Conservation (phyloP, 1,140 invertebrate species). For the Chironomus striatipennis region DNA sequence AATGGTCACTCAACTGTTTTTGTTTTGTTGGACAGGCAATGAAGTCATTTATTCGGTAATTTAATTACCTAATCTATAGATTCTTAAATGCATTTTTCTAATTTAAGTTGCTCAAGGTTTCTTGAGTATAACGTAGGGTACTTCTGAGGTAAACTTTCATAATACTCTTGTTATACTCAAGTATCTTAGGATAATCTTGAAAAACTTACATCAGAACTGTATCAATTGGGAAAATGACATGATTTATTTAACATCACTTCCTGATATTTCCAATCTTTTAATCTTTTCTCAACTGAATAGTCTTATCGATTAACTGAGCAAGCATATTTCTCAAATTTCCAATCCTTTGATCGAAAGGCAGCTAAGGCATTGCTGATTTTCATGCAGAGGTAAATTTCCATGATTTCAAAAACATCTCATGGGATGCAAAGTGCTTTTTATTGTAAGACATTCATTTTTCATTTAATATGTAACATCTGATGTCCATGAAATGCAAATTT, state of each 20-base stretch:
- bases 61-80: conserved; percentile 23
- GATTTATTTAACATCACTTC: neutral
- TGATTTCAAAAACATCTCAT: too few relatives aligned
- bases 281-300: conserved; percentile 21
- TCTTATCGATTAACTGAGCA: conserved; percentile 25
- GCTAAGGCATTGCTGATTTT: neutral
- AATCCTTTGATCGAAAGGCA: neutral
- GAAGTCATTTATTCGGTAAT: conserved; percentile 30
- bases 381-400: neutral
- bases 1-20: conserved; percentile 29
- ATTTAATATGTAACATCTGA: too few relatives aligned
- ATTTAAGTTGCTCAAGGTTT: too few relatives aligned
- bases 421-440: too few relatives aligned
- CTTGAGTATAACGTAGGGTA: too few relatives aligned
- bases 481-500: too few relatives aligned
- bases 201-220: too few relatives aligned
- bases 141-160: too few relatives aligned
- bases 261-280: neutral
- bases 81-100: too few relatives aligned
- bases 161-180: too few relatives aligned
- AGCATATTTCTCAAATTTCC: neutral
- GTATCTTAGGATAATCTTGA: too few relatives aligned
- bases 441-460: too few relatives aligned
- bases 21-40: conserved; percentile 31
- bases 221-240: neutral